Evolutionary conservation across 2,113 vertebrate genomes (phyloP).

Genomic region (Thamnaconus septentrionalis): DNA sequence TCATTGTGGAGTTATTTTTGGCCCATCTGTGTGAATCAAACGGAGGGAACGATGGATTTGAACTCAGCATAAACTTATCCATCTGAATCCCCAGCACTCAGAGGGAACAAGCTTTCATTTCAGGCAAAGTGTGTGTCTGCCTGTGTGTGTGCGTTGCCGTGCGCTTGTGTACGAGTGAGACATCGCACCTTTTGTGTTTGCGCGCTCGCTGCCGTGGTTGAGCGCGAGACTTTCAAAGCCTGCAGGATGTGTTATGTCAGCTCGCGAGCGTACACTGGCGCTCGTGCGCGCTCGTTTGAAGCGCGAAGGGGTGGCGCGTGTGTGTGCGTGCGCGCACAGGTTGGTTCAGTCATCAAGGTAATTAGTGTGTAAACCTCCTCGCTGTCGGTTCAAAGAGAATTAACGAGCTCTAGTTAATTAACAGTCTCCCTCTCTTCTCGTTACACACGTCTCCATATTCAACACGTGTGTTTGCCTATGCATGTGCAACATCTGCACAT

Average conservation of each 20-base stretch:
- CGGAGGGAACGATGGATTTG: slow-evolving; percentile 32
- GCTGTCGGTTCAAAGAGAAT: slow-evolving; percentile 77
- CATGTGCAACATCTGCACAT: slow-evolving; percentile 44
- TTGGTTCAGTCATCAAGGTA: slow-evolving; percentile 72
- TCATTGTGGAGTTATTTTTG: slow-evolving; percentile 39
- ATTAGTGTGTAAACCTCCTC: slow-evolving; percentile 74
- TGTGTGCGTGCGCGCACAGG: slow-evolving; percentile 39
- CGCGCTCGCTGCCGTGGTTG: slow-evolving; percentile 18
- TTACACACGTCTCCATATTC: slow-evolving; percentile 73
- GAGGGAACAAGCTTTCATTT: slow-evolving; percentile 47
- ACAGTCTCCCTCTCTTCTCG: slow-evolving; percentile 70
- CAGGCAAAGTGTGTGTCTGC: slow-evolving; percentile 14
- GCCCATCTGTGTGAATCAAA: slow-evolving; percentile 47
- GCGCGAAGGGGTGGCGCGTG: slow-evolving; percentile 18
- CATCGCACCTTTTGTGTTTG: slow-evolving; percentile 58
- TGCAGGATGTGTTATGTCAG: slow-evolving; percentile 59
- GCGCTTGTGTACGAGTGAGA: slow-evolving; percentile 32
- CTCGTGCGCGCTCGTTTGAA: slow-evolving; percentile 15
- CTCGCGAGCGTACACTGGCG: slow-evolving; percentile 20
- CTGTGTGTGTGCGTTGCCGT: slow-evolving; percentile 11
- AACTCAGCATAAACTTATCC: slow-evolving; percentile 53
- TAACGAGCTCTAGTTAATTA: slow-evolving; percentile 75
- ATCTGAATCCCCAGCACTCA: slow-evolving; percentile 34
- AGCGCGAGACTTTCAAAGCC: slow-evolving; percentile 50
- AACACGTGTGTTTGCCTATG: slow-evolving; percentile 47